Evolutionary conservation across 2,113 vertebrate species (phyloP).

Genomic region (Cynocephalus volans): DNA sequence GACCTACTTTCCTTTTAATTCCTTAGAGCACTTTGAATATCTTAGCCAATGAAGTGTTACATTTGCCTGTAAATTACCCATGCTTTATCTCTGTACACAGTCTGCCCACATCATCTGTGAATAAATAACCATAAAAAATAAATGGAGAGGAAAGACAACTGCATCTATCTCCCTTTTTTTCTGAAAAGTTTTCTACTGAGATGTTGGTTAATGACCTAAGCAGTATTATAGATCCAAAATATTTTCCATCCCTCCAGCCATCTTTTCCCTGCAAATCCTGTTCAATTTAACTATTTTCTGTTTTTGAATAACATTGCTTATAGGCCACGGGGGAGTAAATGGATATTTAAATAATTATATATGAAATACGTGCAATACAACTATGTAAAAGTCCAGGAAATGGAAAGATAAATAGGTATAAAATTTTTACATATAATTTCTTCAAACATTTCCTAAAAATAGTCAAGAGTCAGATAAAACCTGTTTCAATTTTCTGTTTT

Average conservation of each 20-base stretch:
- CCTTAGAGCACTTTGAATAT: not conserved
- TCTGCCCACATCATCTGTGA: constrained; percentile 78
- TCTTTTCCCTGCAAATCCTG: not conserved
- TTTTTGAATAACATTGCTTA: not conserved
- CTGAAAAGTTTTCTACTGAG: constrained; percentile 68
- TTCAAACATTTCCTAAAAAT: not conserved
- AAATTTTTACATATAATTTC: not conserved
- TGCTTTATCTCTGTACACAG: constrained; percentile 57
- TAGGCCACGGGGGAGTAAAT: not conserved
- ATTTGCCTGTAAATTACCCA: constrained; percentile 67
- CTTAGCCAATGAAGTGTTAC: constrained; percentile 58
- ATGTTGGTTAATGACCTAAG: constrained; percentile 79
- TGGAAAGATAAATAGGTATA: not conserved
- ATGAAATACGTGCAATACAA: not conserved
- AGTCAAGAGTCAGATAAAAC: not conserved
- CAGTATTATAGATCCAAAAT: constrained; percentile 45
- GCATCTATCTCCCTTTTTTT: constrained; percentile 8
- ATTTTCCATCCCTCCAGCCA: not conserved
- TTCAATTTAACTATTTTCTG: not conserved
- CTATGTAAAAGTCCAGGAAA: not conserved
- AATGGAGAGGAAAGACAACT: constrained; percentile 68
- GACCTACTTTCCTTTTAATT: constrained; percentile 73
- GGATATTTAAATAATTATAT: not conserved
- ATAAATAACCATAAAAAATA: constrained; percentile 84
- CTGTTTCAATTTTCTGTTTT: not conserved